phyloP scores from a whole-genome alignment of 2,113 vertebrate species.

The Syrmaticus mikado region DNA sequence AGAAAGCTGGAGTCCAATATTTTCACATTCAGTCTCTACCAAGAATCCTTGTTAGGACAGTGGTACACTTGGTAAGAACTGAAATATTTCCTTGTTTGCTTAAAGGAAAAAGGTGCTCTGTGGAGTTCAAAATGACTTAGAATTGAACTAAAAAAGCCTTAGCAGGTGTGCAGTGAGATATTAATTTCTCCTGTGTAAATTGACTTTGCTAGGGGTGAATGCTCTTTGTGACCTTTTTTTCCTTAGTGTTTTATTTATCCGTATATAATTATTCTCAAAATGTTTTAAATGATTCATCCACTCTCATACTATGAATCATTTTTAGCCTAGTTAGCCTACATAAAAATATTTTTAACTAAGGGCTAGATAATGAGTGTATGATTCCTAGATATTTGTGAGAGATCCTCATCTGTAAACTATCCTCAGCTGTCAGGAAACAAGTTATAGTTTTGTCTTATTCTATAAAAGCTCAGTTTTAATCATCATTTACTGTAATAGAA shows the following conservation, averaged over 20 bases:
- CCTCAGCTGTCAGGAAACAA: background rate
- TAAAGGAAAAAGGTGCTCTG: background rate
- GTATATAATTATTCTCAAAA: background rate
- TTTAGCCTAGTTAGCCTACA: background rate
- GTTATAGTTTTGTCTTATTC: background rate
- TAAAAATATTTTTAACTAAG: background rate
- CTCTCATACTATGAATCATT: background rate
- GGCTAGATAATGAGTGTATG: background rate
- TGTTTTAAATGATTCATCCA: conserved; percentile 10
- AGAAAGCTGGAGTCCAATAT: background rate
- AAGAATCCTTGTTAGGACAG: background rate
- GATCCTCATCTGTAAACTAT: background rate
- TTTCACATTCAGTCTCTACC: background rate
- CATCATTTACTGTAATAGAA: background rate
- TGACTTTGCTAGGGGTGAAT: background rate
- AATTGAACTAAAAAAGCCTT: background rate
- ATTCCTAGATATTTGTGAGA: background rate
- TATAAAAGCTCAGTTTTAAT: background rate
- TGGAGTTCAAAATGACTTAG: background rate
- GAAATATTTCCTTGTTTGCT: background rate
- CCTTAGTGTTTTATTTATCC: background rate
- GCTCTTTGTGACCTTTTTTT: background rate
- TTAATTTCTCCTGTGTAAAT: background rate
- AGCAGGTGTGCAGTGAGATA: background rate
- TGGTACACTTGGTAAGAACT: background rate